Base-by-base conservation (phyloP, 2,888 invertebrate genomes). In the Ectemnius lituratus region DNA sequence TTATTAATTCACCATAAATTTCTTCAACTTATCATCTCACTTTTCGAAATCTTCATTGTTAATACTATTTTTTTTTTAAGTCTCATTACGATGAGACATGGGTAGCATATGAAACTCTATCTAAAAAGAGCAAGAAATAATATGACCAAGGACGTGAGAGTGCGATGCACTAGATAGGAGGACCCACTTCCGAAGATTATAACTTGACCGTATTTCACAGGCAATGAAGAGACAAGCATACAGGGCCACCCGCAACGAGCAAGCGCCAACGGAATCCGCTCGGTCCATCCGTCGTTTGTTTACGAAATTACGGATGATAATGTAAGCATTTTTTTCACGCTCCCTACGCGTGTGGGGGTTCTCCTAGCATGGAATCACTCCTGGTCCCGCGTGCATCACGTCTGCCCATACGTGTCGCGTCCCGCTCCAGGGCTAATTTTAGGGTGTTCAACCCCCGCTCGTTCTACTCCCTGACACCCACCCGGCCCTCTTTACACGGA, bases 281-380 rank as follows among this genome's bases (percentile, higher is more conserved):
- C 73, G 78, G 58, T 70, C 76, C 79, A 80, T 73, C 79, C 79
- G 80, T 71, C 78, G 73, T 76, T 76, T 89, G 90, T 90, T 90
- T 90, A 90, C 88, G 85, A 89, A 90, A 90, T 90, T 90, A 90
- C 90, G 84, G 84, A 90, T 90, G 90, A 90, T 90, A 90, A 90
- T 90, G 90, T 90, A 90, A 90, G 90, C 90, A 89, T 89, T 90
- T 90, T 90, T 90, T 89, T 90, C 88, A 89, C 89, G 87, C 87
- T 83, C 75, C 84, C 85, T 83, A 86, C 79, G 79, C 83, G 84
- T 83, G 84, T 85, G 83, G 81, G 82, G 14, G 1, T 83, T 80
- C 78, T 62, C 73, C 56, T 28, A 66, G 64, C 70, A 79, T 83
- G 67, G 23, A 2, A 23, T 37, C 37, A 6, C 37, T 37, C 37